Evolutionary conservation across 2,113 vertebrate genomes (phyloP).

Genomic region (Turdus rufiventris): DNA sequence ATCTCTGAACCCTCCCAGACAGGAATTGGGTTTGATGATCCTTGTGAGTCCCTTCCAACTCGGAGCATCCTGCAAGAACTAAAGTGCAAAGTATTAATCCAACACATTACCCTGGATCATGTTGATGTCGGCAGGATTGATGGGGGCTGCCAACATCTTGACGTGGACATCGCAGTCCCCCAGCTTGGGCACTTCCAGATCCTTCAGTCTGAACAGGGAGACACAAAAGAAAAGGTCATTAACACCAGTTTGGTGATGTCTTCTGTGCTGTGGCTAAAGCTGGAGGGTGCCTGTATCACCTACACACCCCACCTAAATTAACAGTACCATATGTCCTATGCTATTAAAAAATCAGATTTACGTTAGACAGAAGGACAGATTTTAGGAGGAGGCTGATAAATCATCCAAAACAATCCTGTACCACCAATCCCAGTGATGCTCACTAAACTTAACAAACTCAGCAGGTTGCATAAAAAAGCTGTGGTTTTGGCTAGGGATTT

Average conservation of each 20-base stretch:
- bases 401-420: accelerated
- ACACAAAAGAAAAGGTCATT: not conserved
- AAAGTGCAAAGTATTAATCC: accelerated
- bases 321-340: accelerated
- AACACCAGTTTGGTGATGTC: not conserved
- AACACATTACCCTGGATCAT: constrained; percentile 88
- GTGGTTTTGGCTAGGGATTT: not conserved
- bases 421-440: not conserved
- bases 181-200: constrained; percentile 67
- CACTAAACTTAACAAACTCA: not conserved
- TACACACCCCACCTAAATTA: accelerated
- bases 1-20: not conserved
- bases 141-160: constrained; percentile 90
- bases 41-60: not conserved
- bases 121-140: constrained; percentile 95
- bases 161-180: constrained; percentile 76
- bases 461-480: not conserved
- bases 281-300: not conserved
- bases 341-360: not conserved
- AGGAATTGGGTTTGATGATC: not conserved
- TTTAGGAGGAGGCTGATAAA: not conserved
- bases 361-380: not conserved
- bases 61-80: accelerated
- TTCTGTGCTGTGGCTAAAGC: not conserved
- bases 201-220: constrained; percentile 77